Evolutionary conservation across 2,888 invertebrate genomes (phyloP), one percentile per base, ranked within the genome.

Genomic region (Macropis europaea): DNA sequence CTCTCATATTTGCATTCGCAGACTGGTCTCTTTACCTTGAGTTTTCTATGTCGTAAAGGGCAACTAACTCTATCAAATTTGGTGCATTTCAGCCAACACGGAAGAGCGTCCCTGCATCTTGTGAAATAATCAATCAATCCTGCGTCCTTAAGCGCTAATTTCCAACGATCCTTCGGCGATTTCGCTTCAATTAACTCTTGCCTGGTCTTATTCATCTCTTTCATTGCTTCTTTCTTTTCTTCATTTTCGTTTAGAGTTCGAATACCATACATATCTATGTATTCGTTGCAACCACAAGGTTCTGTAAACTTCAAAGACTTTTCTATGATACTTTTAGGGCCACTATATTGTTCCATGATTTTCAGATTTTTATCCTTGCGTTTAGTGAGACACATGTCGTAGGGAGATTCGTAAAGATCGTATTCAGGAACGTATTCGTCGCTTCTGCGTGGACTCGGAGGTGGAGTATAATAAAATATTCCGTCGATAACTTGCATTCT

Each of bases 361-460:
- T 81, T 76, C 1, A 77, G 57, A 38, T 45, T 48, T 13, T 60
- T n/a, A 9, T 78, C 63, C 34, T 60, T 70, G 19, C 67, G 47
- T 54, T 75, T 38, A 30, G 62, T 67, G 3, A 45, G 13, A 52
- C 83, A 84, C 69, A 70, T 79, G 3, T 84, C 73, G 53, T 86
- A 82, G 0, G 85, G 83, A 0, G 74, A 77, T 26, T 73, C 45
- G 4, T 50, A 62, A 3, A 88, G 69, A 57, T 86, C 88, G 54
- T 89, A 88, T 61, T 88, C 88, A 0, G 86, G 86, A 11, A 89
- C 71, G 28, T 88, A 88, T 50, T 89, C 88, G 6, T 86, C 81
- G 47, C 87, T 88, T 47, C 80, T 77, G 11, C 82, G 76, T 0
- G 81, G 82, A 62, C 87, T 88, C 9, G 79, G 74, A 0, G 75